Evolutionary conservation across 2,888 invertebrate genomes (phyloP).

Genomic region (Nymphalis urticae): DNA sequence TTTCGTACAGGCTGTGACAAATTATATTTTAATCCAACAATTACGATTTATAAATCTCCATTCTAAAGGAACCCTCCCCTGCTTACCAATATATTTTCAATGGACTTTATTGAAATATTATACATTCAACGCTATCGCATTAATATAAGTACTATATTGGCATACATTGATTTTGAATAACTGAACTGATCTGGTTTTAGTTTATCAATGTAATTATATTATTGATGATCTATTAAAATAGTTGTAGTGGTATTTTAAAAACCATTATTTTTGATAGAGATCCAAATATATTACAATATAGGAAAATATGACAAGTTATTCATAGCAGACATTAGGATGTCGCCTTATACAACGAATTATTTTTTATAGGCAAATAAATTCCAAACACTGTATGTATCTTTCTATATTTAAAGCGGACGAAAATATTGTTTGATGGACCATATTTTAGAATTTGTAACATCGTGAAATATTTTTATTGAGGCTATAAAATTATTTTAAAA

Average conservation of each 20-base stretch:
- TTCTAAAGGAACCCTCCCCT: conserved; percentile 49
- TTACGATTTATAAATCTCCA: conserved; percentile 68
- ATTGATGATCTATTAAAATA: no score
- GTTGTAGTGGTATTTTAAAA: no score
- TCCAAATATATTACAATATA: background rate
- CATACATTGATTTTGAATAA: no score
- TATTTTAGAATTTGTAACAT: conserved; percentile 22
- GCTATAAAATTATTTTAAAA: conserved; percentile 15
- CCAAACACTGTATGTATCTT: background rate
- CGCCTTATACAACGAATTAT: background rate
- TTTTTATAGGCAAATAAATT: conserved; percentile 1
- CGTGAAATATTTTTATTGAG: conserved; percentile 14
- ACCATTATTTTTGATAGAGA: background rate
- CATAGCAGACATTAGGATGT: background rate
- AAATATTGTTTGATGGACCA: conserved; percentile 13
- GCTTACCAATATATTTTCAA: background rate
- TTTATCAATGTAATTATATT: no score
- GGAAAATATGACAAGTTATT: background rate
- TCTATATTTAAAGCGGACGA: background rate
- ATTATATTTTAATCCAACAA: conserved; percentile 68
- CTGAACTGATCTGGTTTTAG: no score
- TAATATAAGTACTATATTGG: no score
- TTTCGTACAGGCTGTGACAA: conserved; percentile 51
- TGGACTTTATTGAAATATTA: no score
- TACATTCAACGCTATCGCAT: no score